phyloP scores from a whole-genome alignment of 2,113 vertebrate species.

The Tetrao urogallus region DNA sequence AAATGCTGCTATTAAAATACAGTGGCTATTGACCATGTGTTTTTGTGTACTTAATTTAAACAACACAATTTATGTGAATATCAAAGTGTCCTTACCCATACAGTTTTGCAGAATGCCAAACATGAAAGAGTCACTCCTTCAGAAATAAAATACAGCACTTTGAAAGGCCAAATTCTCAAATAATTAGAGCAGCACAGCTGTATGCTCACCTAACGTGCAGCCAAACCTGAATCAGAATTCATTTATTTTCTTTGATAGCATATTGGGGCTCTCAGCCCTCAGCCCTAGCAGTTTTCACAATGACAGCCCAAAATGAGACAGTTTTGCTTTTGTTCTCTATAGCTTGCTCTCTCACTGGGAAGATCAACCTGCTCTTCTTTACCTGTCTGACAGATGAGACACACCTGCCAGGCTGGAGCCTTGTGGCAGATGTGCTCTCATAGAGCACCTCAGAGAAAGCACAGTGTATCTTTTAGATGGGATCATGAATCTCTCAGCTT shows the following conservation, averaged over 20 bases:
- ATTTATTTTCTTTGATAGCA: background rate
- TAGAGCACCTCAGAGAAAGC: background rate
- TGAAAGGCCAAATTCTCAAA: background rate
- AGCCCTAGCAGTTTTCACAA: background rate
- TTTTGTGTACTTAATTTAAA: conserved; percentile 1
- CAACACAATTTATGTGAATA: background rate
- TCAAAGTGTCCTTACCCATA: background rate
- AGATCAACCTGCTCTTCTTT: background rate
- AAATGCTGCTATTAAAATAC: background rate
- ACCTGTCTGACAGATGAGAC: background rate
- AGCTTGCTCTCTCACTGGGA: background rate
- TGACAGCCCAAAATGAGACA: background rate
- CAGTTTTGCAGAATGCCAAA: background rate
- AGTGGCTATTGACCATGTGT: background rate
- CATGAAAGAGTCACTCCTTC: background rate
- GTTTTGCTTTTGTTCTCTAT: background rate
- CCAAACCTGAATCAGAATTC: background rate
- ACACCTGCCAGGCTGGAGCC: background rate
- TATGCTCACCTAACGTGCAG: background rate
- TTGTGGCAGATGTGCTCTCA: background rate
- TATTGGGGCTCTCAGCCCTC: background rate
- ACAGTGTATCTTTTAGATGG: background rate
- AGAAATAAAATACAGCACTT: background rate
- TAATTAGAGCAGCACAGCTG: background rate
- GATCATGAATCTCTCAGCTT: background rate